Conservation (phyloP, 53 echinoderm and acorn worm genomes). For the Actinopyga echinites region DNA sequence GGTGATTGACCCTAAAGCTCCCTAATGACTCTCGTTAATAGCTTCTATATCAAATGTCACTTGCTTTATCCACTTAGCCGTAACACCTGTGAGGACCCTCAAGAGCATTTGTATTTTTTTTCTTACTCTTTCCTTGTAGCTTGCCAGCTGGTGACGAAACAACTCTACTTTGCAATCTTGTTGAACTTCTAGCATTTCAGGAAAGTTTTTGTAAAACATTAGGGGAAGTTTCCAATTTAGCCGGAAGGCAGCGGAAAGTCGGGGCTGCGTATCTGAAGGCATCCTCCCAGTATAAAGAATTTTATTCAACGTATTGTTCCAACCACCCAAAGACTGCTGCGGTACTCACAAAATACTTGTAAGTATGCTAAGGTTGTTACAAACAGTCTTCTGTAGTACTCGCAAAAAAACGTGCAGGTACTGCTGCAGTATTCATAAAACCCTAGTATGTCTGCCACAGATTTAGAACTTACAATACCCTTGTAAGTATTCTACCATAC, state of each 20-base stretch:
- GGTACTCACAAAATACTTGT: conserved; percentile 87
- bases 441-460: too few species aligned
- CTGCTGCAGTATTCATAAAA: too few species aligned
- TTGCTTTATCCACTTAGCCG: too few species aligned
- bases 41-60: too few species aligned
- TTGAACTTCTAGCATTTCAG: conserved; percentile 78
- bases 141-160: conserved; percentile 77
- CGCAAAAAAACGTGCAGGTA: too few species aligned
- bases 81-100: too few species aligned
- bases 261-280: conserved; percentile 91
- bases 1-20: too few species aligned
- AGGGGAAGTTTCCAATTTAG: conserved; percentile 75
- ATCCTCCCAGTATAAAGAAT: conserved; percentile 81
- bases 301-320: conserved; percentile 93
- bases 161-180: conserved; percentile 80
- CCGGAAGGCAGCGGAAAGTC: conserved; percentile 73
- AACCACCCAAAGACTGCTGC: conserved; percentile 94
- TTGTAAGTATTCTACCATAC: too few species aligned
- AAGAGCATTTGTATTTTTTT: too few species aligned
- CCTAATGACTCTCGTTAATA: too few species aligned
- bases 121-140: conserved; percentile 28
- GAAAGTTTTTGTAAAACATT: conserved; percentile 61
- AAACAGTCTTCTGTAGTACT: background rate
- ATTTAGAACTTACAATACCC: too few species aligned
- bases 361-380: conserved; percentile 25